Base-by-base conservation (phyloP, 2,888 invertebrate species). In the Hydriomena furcata region DNA sequence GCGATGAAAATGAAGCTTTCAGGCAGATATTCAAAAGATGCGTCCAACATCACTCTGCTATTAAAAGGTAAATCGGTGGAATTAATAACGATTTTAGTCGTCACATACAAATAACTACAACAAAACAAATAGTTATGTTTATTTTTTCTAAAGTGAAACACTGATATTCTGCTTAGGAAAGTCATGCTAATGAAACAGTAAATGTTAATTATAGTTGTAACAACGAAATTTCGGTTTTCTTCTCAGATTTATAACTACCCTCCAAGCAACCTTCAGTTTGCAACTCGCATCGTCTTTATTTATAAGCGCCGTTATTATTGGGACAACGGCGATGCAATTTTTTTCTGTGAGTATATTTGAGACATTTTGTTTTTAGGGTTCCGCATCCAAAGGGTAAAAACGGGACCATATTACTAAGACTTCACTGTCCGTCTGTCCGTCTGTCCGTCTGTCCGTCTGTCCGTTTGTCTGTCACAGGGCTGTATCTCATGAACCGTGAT, bases 301-400 rank as follows among this genome's bases (percentile, higher is more conserved):
- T 43, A 24, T 76, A 20, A 72, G 53, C 25, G 61, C 66, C 0
- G 60, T 44, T 6, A 71, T 79, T 52, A 58, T 78, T 41, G 69
- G 80, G 2, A 75, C 71, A 3, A 80, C 78, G 7, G 75, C 72
- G 1, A 66, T 80, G 10, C 80, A 81, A 52, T 71, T 82, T 52
- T 60, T 82, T 55, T 76, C 79, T 21, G 82, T 81, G 62, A 52
- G 60, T 42, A 8, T 13, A 1, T 17, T 25, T 25, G 5, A n/a
- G n/a, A n/a, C n/a, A n/a, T n/a, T n/a, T n/a, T n/a, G n/a, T n/a
- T n/a, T n/a, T n/a, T n/a, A n/a, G n/a, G n/a, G n/a, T n/a, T n/a
- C n/a, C n/a, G n/a, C n/a, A n/a, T n/a, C n/a, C n/a, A n/a, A n/a
- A n/a, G n/a, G n/a, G n/a, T n/a, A n/a, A n/a, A n/a, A n/a, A n/a